Base-by-base conservation (phyloP, 2,888 invertebrate species). In the Pammene aurita region DNA sequence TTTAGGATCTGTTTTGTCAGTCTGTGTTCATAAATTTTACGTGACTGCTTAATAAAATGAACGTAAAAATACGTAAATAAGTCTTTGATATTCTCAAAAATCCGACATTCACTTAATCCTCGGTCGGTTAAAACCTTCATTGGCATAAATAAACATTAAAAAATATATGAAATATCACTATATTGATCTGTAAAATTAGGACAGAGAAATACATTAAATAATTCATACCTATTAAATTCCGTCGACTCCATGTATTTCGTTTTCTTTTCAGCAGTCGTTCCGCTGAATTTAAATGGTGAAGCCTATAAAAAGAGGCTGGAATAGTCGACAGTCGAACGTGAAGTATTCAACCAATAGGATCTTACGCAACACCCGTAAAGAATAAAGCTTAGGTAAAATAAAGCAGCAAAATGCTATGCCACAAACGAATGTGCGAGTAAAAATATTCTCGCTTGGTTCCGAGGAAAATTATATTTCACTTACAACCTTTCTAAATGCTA, bases 241-340 rank as follows among this genome's bases (percentile, higher is more conserved):
- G 16, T 26, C 50, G n/a, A 44, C 67, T 68, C 63, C 50, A 68
- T 42, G 35, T 13, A 10, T 64, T 44, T 9, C 35, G 14, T 52
- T n/a, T 67, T 42, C 56, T 56, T 50, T 34, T 46, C 48, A 41
- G 16, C 52, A 65, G 67, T 63, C 68, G 66, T 68, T 74, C 55
- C 72, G 66, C 74, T 75, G 77, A 80, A 80, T 80, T 78, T 80
- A 80, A 80, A 76, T 74, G 76, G 73, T 72, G 74, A 75, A 74
- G 76, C 75, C 78, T 78, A 78, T 81, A 80, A 81, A 81, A 77
- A 73, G 74, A 74, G 75, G 77, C 75, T 71, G 74, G 71, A 78
- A 76, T 77, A 73, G 77, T 73, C 77, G 75, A 73, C 73, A 72
- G 67, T 71, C 72, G 75, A 68, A 68, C 68, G 68, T 68, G 68